Evolutionary conservation across 2,113 vertebrate genomes (phyloP), one percentile per base, ranked within the genome.

Genomic region (Rhodinocichla rosea): DNA sequence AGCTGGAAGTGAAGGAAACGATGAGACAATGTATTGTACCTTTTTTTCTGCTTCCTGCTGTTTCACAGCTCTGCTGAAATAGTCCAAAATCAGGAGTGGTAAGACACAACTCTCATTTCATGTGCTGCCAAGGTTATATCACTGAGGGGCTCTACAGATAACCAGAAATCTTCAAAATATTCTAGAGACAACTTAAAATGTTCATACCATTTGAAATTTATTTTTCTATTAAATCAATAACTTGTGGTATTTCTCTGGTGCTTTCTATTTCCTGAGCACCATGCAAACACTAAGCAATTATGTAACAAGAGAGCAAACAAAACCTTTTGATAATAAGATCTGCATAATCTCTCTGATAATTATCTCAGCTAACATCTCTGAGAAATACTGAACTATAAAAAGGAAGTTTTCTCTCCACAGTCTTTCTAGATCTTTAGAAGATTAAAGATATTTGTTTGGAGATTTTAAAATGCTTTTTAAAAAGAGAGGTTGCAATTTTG

Each of bases 271-370:
- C 71, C 86, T 69, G 63, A 84, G 92, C 53, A 76, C 37, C 19
- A 5, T 65, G 33, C 32, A 71, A 90, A 80, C 64, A 44, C 56
- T 33, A 45, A 90, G 83, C 83, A 93, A 94, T 96, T 96, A 84
- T 68, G 49, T 62, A 94, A 75, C 33, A 78, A 80, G 73, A 92
- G 52, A 92, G 86, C 76, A 94, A 95, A 96, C 87, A 91, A 91
- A 92, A 87, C 67, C 92, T 90, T 93, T 95, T 84, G 78, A 84
- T 90, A 97, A 92, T 87, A 96, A 95, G 87, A 79, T 93, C 73
- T 95, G 42, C 63, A 73, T 96, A 96, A 95, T 96, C 87, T 97
- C 82, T 90, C 91, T 96, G 69, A 56, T 97, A 95, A 95, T 97
- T 97, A 96, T 62, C 92, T 92, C 52, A 52, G 63, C 91, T 94